Conservation (phyloP, 2,113 vertebrate genomes). For the Elaphurus davidianus region DNA sequence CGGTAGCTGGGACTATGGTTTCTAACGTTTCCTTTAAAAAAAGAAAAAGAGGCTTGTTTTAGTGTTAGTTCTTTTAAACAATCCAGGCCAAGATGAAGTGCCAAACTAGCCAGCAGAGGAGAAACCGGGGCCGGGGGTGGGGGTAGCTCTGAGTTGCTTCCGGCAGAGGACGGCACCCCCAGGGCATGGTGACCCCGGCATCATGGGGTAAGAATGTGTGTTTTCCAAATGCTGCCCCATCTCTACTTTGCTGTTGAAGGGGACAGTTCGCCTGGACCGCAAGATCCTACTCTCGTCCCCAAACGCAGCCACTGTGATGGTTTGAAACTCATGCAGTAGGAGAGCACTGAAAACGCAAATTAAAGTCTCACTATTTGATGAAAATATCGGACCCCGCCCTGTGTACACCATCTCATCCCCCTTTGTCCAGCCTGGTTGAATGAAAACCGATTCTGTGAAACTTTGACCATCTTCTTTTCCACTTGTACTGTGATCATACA, state of each 20-base stretch:
- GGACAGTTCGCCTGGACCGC: too few species aligned
- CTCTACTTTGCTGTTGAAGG: background rate
- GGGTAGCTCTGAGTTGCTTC: background rate
- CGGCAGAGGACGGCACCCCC: background rate
- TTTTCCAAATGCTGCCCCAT: background rate
- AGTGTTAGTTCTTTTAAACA: background rate
- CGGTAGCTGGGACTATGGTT: background rate
- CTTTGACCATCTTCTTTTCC: background rate
- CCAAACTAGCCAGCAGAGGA: background rate
- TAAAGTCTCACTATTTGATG: background rate
- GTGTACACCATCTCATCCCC: fast-evolving
- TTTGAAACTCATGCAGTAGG: background rate
- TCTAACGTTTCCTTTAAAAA: background rate
- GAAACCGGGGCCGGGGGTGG: background rate
- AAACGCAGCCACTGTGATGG: background rate
- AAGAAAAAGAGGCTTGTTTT: background rate
- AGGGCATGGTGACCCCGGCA: background rate
- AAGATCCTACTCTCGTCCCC: background rate
- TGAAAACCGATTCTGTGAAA: background rate
- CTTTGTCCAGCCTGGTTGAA: background rate
- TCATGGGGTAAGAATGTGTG: background rate
- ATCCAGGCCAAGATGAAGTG: background rate
- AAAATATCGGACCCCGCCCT: background rate
- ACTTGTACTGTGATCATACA: fast-evolving
- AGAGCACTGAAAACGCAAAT: background rate